These are phyloP conservation scores for Tetramorium parvispinum DNA, from an alignment of 1,140 invertebrate genomes.

Conservation along the genomic window DNA sequence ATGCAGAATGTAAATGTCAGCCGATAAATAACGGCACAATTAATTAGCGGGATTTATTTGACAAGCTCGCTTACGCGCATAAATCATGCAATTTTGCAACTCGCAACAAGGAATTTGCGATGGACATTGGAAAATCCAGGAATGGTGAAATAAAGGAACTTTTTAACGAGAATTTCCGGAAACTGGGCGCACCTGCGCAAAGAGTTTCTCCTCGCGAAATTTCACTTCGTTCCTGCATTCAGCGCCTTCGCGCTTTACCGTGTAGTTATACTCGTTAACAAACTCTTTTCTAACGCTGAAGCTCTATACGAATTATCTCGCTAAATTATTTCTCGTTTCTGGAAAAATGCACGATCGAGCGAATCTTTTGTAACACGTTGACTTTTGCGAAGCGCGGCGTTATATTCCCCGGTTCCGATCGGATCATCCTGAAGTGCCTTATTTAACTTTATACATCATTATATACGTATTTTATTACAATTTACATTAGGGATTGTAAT, in stretches of 20 bases:
- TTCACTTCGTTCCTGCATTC: constrained; percentile 49
- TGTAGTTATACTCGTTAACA: constrained; percentile 69
- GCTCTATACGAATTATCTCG: constrained; percentile 22
- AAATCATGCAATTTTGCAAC: constrained; percentile 46
- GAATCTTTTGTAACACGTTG: not conserved
- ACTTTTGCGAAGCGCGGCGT: not conserved
- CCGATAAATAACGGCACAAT: constrained; percentile 51
- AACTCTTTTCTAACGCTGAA: constrained; percentile 52
- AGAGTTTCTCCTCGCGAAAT: constrained; percentile 66
- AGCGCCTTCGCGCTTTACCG: constrained; percentile 59
- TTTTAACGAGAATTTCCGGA: constrained; percentile 73
- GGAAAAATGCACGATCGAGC: not conserved
- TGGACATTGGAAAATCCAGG: constrained; percentile 40
- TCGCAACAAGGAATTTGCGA: constrained; percentile 24
- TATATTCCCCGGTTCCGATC: not conserved
- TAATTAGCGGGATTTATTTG: constrained; percentile 57
- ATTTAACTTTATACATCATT: not conserved
- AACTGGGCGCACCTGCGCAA: constrained; percentile 66
- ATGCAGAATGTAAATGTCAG: constrained; percentile 34
- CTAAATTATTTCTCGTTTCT: not conserved
- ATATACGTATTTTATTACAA: not conserved
- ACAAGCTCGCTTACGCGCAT: constrained; percentile 35
- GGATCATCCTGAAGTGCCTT: not conserved
- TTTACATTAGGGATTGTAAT: not conserved
- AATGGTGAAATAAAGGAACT: constrained; percentile 56